Percentiles rank a stretch among this genome's conserved stretches.
These are phyloP conservation scores for Drosophila barbarae DNA, from an alignment of 2,888 invertebrate species.

Conservation along the genomic window DNA sequence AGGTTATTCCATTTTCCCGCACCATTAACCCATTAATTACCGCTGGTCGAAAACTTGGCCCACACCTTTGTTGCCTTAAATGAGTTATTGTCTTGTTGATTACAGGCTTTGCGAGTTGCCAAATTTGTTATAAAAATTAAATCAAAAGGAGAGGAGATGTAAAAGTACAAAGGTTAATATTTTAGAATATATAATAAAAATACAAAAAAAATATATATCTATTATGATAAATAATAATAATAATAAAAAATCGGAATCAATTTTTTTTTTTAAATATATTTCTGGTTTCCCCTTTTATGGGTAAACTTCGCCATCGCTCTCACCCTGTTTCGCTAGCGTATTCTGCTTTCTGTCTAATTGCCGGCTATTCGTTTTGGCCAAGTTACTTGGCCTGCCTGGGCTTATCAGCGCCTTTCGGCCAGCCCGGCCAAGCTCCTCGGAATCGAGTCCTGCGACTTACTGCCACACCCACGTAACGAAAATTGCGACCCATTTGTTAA, in stretches of 20 bases:
- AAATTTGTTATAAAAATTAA: neutral
- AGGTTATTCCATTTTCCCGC: constrained; percentile 8
- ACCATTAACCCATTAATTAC: constrained; percentile 31
- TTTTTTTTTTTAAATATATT: no score
- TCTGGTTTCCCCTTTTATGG: neutral
- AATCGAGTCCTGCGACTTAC: constrained; percentile 6
- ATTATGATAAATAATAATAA: no score
- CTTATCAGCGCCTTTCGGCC: constrained; percentile 30
- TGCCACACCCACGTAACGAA: constrained; percentile 28
- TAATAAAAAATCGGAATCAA: neutral
- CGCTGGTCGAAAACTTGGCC: constrained; percentile 13
- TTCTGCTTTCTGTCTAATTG: constrained; percentile 57
- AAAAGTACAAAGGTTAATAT: neutral
- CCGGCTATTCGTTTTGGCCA: constrained; percentile 60
- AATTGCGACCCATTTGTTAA: constrained; percentile 53
- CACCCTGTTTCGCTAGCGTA: neutral
- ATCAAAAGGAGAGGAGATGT: neutral
- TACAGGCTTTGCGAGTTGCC: neutral
- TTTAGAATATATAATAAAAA: neutral
- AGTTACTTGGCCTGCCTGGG: constrained; percentile 33
- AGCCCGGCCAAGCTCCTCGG: neutral
- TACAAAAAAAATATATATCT: no score
- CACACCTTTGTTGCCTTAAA: constrained; percentile 7
- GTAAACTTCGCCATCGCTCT: constrained; percentile 3
- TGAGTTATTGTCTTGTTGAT: constrained; percentile 4